Evolutionary conservation across 2,888 invertebrate species (phyloP).

Genomic region (Acanthosepion pharaonis): DNA sequence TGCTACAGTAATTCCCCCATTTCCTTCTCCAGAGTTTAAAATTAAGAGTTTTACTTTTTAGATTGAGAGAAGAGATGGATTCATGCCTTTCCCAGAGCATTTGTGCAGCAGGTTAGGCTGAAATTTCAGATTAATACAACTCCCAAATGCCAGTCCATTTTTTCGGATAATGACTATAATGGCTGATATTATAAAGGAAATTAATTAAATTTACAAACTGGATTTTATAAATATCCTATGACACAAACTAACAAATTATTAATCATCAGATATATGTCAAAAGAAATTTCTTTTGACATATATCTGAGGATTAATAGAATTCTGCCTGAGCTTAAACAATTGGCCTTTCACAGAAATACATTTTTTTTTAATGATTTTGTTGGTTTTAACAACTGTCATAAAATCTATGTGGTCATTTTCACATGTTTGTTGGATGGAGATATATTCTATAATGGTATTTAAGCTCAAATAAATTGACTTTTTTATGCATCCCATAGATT

Average conservation of each 20-base stretch:
- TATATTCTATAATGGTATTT: background rate
- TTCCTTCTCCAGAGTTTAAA: no score
- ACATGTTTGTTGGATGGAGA: background rate
- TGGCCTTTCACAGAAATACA: background rate
- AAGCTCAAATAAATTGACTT: background rate
- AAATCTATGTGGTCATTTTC: background rate
- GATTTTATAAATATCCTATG: background rate
- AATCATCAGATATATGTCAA: background rate
- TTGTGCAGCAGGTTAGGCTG: no score
- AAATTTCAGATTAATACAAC: background rate
- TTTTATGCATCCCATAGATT: background rate
- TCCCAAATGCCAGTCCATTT: no score
- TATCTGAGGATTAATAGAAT: no score
- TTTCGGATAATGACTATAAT: no score
- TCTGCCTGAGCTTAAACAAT: background rate
- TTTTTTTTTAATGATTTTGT: background rate
- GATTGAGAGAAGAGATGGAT: no score
- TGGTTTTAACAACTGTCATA: background rate
- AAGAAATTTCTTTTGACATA: no score
- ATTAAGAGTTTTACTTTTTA: no score
- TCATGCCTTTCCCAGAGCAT: no score
- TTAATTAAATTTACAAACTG: background rate
- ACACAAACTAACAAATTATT: background rate
- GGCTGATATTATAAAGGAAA: no score
- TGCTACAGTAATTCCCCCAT: no score